Percentiles rank a stretch among this genome's conserved stretches.
Evolutionary conservation across 2,888 invertebrate genomes (phyloP).

Genomic region (Phortica okadai): DNA sequence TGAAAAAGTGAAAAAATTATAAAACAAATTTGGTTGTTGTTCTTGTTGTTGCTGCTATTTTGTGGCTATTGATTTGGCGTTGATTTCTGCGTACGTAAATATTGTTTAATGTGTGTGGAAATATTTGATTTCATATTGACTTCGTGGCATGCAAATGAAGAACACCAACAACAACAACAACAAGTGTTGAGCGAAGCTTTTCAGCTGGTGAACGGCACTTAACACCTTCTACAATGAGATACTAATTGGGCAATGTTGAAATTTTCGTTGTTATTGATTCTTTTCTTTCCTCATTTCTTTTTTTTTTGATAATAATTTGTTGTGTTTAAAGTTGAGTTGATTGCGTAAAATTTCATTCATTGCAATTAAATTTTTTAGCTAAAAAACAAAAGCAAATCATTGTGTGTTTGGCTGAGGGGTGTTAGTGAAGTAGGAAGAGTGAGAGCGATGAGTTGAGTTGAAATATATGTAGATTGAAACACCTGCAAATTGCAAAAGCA

Average conservation of each 20-base stretch:
- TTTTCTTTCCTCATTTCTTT: neutral
- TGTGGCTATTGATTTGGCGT: neutral
- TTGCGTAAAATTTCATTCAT: conserved; percentile 4
- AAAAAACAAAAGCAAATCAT: neutral
- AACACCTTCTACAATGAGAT: conserved; percentile 5
- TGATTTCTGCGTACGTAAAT: conserved; percentile 9
- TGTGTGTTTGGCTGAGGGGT: neutral
- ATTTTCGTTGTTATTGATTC: neutral
- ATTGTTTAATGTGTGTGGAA: conserved; percentile 55
- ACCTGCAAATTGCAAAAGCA: conserved; percentile 67
- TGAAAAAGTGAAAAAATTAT: neutral
- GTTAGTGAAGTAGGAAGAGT: too few relatives aligned
- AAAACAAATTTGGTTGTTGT: neutral
- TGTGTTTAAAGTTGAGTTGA: neutral
- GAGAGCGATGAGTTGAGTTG: too few relatives aligned
- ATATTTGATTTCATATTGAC: conserved; percentile 65
- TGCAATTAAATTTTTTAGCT: neutral
- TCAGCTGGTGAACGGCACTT: conserved; percentile 19
- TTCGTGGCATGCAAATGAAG: conserved; percentile 48
- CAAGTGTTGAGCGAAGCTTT: conserved; percentile 31
- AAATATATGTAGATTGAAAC: conserved; percentile 48
- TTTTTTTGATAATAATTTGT: too few relatives aligned
- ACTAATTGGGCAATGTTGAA: neutral
- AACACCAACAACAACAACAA: neutral
- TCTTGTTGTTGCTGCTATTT: neutral